Conservation (phyloP, 2,888 invertebrate genomes). For the Mimachlamys varia region DNA sequence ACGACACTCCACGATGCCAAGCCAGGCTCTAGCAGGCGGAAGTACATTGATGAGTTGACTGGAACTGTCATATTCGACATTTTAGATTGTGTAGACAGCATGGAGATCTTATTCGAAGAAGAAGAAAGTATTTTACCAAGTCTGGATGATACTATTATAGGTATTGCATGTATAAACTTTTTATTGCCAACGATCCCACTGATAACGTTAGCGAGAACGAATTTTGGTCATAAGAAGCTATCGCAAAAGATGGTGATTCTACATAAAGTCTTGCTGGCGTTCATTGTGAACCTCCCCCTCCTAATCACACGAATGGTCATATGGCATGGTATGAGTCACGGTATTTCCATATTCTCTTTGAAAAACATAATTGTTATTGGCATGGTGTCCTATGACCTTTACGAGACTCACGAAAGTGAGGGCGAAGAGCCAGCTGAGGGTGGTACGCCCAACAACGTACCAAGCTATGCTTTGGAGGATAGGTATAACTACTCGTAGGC, state of each 20-base stretch:
- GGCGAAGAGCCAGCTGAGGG: conserved; percentile 24
- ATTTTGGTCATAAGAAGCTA: conserved; percentile 79
- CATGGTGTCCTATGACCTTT: conserved; percentile 78
- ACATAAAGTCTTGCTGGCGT: conserved; percentile 83
- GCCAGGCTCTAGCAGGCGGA: conserved; percentile 81
- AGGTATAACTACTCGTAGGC: conserved; percentile 43
- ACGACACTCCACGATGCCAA: conserved; percentile 84
- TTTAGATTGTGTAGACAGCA: conserved; percentile 84
- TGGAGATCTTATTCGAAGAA: conserved; percentile 82
- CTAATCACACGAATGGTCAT: conserved; percentile 83
- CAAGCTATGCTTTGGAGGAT: conserved; percentile 42
- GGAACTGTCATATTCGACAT: conserved; percentile 84
- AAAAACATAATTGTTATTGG: conserved; percentile 84
- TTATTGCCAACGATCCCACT: conserved; percentile 84
- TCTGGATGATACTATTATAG: conserved; percentile 82
- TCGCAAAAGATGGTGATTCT: conserved; percentile 68
- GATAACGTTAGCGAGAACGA: conserved; percentile 83
- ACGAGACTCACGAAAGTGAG: conserved; percentile 55
- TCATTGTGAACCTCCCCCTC: conserved; percentile 84
- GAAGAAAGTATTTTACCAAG: conserved; percentile 67
- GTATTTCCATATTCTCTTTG: conserved; percentile 84
- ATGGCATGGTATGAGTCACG: conserved; percentile 82
- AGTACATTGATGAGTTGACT: conserved; percentile 83
- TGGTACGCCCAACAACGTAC: neutral
- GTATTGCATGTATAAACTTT: conserved; percentile 83